Conservation (phyloP, 1,140 invertebrate species). For the Delia radicum region DNA sequence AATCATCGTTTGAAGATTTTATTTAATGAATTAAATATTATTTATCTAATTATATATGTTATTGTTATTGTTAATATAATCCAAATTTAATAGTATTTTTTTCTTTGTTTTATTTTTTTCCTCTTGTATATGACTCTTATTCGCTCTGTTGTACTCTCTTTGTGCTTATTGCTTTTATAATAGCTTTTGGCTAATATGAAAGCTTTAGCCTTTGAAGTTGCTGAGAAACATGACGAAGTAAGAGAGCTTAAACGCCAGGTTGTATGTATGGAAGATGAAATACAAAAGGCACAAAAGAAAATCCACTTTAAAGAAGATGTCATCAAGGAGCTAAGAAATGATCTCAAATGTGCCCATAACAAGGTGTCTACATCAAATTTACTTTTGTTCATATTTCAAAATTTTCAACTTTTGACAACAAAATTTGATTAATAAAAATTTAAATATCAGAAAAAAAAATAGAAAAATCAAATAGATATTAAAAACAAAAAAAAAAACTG, state of each 20-base stretch:
- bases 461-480: too few relatives aligned
- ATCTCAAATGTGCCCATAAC: conserved; percentile 26
- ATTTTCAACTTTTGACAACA: conserved; percentile 17
- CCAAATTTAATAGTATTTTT: neutral
- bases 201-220: conserved; percentile 46
- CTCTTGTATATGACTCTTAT: neutral
- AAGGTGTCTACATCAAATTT: conserved; percentile 24
- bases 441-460: neutral
- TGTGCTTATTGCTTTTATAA: neutral
- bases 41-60: too few relatives aligned
- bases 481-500: neutral
- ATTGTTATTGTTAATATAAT: too few relatives aligned
- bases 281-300: conserved; percentile 47
- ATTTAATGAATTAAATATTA: too few relatives aligned
- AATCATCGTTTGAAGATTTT: neutral
- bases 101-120: neutral
- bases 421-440: neutral
- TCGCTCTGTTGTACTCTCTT: neutral
- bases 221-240: conserved; percentile 49
- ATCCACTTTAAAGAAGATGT: conserved; percentile 47
- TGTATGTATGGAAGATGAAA: conserved; percentile 40
- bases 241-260: conserved; percentile 37
- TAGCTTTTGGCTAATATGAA: conserved; percentile 35
- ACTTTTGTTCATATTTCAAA: conserved; percentile 9
- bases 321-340: conserved; percentile 43